A percentile compares a stretch with the other conserved stretches of the same genome.
Conservation (phyloP, 2,797 vertebrate species). For the Diplodus puntazzo region DNA sequence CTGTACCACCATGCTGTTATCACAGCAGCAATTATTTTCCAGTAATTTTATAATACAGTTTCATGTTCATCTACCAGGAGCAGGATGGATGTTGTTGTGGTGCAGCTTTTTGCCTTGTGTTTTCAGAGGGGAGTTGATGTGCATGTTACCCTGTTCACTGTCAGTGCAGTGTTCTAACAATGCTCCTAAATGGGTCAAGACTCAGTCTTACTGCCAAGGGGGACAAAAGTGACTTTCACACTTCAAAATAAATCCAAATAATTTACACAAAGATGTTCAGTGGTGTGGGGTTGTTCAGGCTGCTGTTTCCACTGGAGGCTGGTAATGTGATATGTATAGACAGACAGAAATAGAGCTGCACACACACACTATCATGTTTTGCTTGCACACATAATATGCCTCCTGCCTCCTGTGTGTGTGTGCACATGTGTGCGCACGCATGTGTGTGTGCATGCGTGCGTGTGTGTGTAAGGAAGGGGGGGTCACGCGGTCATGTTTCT, state of each 20-base stretch:
- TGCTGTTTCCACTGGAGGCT: constrained; percentile 11
- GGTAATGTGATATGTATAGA: constrained; percentile 24
- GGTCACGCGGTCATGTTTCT: constrained; percentile 46
- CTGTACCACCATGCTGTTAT: background rate
- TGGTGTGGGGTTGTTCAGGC: background rate
- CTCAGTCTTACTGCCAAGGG: too few species aligned
- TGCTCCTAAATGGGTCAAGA: too few species aligned
- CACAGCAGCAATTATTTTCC: background rate
- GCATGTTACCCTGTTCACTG: too few species aligned
- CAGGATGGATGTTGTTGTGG: background rate
- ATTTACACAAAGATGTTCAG: constrained; percentile 4
- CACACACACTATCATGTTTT: constrained; percentile 55
- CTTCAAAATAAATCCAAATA: background rate
- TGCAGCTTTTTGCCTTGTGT: background rate
- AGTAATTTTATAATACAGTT: too few species aligned
- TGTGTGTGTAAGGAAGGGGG: background rate
- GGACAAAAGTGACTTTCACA: background rate
- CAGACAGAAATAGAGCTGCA: constrained; percentile 49
- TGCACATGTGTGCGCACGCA: background rate
- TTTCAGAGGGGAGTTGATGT: background rate
- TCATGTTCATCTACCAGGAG: background rate
- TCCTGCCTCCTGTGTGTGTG: constrained; percentile 16
- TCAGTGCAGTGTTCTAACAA: too few species aligned
- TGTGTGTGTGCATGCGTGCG: background rate
- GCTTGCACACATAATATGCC: constrained; percentile 48